A percentile compares a stretch with the other conserved stretches of the same genome.
Conservation (phyloP, 2,113 vertebrate genomes). For the Mungos mungo region DNA sequence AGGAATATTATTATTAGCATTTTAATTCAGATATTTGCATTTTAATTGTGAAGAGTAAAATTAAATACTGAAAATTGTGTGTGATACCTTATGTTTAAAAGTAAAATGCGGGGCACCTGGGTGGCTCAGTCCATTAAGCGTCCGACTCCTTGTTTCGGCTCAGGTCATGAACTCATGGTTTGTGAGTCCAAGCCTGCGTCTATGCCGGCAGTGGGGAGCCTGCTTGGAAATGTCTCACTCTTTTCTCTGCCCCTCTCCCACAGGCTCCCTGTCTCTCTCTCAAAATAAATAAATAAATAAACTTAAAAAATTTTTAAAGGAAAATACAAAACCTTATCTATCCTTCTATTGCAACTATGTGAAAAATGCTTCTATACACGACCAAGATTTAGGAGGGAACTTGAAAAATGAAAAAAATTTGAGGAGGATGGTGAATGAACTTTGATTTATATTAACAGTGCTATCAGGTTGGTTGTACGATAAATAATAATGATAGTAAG, state of each 20-base stretch:
- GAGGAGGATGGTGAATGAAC: background rate
- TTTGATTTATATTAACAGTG: constrained; percentile 28
- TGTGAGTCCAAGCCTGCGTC: no score
- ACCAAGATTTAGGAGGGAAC: background rate
- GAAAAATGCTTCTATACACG: background rate
- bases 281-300: no score
- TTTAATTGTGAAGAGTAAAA: background rate
- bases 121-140: no score
- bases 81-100: background rate
- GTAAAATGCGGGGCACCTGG: background rate
- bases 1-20: background rate
- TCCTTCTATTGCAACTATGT: background rate
- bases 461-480: background rate
- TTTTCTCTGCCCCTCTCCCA: no score
- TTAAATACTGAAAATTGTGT: background rate
- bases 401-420: constrained; percentile 22
- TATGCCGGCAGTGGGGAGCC: no score
- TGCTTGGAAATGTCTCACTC: no score
- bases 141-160: no score
- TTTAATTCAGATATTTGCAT: background rate
- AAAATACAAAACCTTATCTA: constrained; percentile 17
- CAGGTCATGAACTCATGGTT: no score
- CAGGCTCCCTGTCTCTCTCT: no score
- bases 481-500: constrained; percentile 54
- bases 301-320: background rate